Evolutionary conservation across 1,140 invertebrate species (phyloP).

Genomic region (Drosophila arawakana): DNA sequence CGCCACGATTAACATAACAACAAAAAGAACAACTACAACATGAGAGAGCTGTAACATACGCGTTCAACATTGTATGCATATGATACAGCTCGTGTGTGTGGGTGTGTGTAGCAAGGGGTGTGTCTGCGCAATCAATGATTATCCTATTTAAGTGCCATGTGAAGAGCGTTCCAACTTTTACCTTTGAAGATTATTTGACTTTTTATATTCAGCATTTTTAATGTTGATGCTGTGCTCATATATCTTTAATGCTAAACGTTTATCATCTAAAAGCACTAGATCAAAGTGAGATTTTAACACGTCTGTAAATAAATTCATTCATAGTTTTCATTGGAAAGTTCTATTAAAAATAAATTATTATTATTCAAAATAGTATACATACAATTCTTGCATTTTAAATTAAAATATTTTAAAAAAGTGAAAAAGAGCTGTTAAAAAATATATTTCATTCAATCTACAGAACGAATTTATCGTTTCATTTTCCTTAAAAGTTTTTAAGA

Average conservation of each 20-base stretch:
- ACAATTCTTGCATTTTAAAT: too few relatives aligned
- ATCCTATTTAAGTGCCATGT: constrained; percentile 53
- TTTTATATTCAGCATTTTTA: constrained; percentile 31
- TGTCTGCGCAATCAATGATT: constrained; percentile 63
- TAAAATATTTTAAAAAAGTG: too few relatives aligned
- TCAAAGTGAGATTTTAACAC: neutral
- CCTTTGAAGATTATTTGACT: constrained; percentile 21
- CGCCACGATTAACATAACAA: constrained; percentile 67
- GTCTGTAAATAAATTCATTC: too few relatives aligned
- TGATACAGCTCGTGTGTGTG: constrained; percentile 15
- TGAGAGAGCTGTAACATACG: neutral
- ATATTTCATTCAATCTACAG: too few relatives aligned
- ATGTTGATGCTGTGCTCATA: neutral
- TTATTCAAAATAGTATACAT: too few relatives aligned
- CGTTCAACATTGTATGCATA: constrained; percentile 17
- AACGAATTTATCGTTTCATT: neutral
- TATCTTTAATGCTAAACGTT: neutral
- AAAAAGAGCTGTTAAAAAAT: too few relatives aligned
- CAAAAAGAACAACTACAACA: constrained; percentile 10
- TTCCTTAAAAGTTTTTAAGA: neutral
- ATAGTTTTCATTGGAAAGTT: too few relatives aligned
- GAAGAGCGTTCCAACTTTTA: constrained; percentile 59
- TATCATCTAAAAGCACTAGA: neutral
- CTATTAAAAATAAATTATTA: too few relatives aligned
- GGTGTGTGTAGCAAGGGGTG: constrained; percentile 19